Evolutionary conservation across 1,140 invertebrate genomes (phyloP), one percentile per base, ranked within the genome.

Genomic region (Homarus americanus): DNA sequence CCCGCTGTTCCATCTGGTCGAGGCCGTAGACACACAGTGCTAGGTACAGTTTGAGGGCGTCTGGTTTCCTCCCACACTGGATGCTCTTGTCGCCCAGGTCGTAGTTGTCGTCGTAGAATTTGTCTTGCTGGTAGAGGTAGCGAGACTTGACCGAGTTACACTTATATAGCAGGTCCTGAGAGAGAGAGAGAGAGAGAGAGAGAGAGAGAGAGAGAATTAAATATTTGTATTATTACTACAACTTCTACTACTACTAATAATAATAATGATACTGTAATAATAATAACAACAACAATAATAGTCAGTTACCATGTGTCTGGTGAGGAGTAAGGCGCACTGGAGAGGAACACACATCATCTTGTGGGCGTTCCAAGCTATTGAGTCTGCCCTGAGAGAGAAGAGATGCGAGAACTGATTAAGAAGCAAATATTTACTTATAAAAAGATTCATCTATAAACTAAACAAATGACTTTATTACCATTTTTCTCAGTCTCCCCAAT

Each of bases 31-130:
- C 44, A 94, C 97, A 97, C 96, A 98, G 98, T 96, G 98, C 97
- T 58, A 98, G 94, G 98, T 98, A 99, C 15, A 99, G 95, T 94
- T 99, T 99, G 92, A 98, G 96, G 0, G 97, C 96, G 94, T 99
- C 98, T 87, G 98, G 97, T 94, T 98, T 98, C 49, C 98, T 95
- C 2, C 98, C 98, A 94, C 98, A 99, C 94, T 99, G 98, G 1
- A 99, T 95, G 91, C 97, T 97, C 94, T 98, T 99, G 94, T 99
- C 98, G 0, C 98, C 98, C 0, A 97, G 97, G 93, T 99, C 98
- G 94, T 97, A 99, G 20, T 95, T 95, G 0, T 97, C 96, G 93
- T 98, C 97, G 93, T 99, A 99, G 94, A 97, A 97, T 94, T 99
- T 99, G 93, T 99, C 98, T 93, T 97, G 97, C 93, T 98, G 97